Base-by-base conservation (phyloP, 2,888 invertebrate genomes). In the Diplazon laetatorius region DNA sequence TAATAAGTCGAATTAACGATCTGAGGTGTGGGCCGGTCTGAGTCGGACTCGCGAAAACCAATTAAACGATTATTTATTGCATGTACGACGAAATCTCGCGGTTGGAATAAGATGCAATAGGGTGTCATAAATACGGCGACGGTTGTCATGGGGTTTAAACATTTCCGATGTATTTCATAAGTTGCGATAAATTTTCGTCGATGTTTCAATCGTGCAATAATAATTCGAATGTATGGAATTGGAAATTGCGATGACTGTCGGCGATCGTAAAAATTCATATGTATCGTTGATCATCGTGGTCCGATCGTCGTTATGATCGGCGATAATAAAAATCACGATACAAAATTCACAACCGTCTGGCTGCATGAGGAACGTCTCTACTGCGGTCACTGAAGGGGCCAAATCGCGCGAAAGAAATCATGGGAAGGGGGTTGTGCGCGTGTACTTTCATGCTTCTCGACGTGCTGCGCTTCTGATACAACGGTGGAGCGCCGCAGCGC, bases 401-500 rank as follows among this genome's bases (percentile, higher is more conserved):
- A 9, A 52, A 25, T 0, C n/a, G 18, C 60, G 8, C 22, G 52
- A 20, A 39, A 55, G 4, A 16, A 25, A 16, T 68, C 18, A 55
- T 66, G 10, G 69, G 14, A 25, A 42, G 30, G 48, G 20, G 55
- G 30, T 55, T 62, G n/a, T 12, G 16, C 22, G 25, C 2, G 50
- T 14, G 16, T n/a, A 2, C 16, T 12, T 8, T 25, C 20, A 68
- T 22, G 6, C 30, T 66, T 84, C 75, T 63, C 65, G 42, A 1
- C 3, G 16, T 55, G 52, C 84, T 89, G 83, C 10, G 79, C 63
- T 83, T 88, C 89, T 87, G 86, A 83, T 83, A 87, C 74, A 76
- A 80, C 85, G 85, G 82, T 82, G 86, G 83, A 89, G 89, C 89
- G 89, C 89, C 89, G 89, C 89, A 89, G 89, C 89, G 89, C 89